A percentile compares a stretch with the other conserved stretches of the same genome.
These are phyloP conservation scores for Drosophila colorata DNA, from an alignment of 2,888 invertebrate species.

Conservation along the genomic window DNA sequence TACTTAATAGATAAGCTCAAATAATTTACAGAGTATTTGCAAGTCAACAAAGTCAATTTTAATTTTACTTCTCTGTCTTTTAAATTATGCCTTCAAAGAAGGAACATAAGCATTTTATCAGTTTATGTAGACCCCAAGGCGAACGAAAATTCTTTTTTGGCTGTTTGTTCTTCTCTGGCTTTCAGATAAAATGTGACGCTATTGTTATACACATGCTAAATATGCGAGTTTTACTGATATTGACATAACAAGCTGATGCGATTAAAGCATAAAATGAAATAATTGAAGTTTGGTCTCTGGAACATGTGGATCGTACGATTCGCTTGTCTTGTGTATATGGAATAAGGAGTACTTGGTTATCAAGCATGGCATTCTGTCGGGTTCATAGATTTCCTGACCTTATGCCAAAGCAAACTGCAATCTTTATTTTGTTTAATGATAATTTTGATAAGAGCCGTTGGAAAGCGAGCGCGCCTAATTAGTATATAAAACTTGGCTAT, in stretches of 20 bases:
- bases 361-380: conserved; percentile 12
- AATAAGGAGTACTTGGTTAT: conserved; percentile 26
- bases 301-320: conserved; percentile 33
- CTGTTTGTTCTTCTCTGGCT: conserved; percentile 28
- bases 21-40: conserved; percentile 19
- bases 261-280: conserved; percentile 28
- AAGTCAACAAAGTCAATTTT: not conserved
- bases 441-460: conserved; percentile 61
- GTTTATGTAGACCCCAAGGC: conserved; percentile 23
- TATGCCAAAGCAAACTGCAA: conserved; percentile 37
- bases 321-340: not conserved
- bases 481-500: conserved; percentile 27
- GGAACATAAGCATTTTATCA: conserved; percentile 41
- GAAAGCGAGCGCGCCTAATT: conserved; percentile 45
- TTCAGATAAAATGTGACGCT: conserved; percentile 46
- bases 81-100: conserved; percentile 18
- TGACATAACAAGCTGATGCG: conserved; percentile 6
- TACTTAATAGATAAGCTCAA: not conserved
- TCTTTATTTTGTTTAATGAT: conserved; percentile 48
- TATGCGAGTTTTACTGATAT: conserved; percentile 24
- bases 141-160: conserved; percentile 2
- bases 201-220: conserved; percentile 20
- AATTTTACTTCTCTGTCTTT: not conserved
- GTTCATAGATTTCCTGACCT: conserved; percentile 30
- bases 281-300: conserved; percentile 13